Percentiles rank a stretch among this genome's conserved stretches.
Evolutionary conservation across 2,797 vertebrate genomes (phyloP).

Genomic region (Spheniscus humboldti): DNA sequence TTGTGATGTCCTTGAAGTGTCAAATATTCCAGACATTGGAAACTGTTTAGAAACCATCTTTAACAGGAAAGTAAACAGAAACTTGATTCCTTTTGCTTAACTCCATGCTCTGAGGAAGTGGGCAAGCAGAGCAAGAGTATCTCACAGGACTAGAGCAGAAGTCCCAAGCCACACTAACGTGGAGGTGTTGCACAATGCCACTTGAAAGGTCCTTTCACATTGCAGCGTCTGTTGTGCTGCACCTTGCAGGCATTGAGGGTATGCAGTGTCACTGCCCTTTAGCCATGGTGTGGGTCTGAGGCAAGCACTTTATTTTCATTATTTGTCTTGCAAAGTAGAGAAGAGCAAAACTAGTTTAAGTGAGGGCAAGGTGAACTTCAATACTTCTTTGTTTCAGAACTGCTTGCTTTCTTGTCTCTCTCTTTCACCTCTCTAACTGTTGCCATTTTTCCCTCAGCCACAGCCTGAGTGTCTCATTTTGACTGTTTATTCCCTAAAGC

Average conservation of each 20-base stretch:
- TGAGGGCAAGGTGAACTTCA: background rate
- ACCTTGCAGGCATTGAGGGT: no score
- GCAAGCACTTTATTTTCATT: background rate
- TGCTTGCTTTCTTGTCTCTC: background rate
- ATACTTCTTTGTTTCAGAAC: background rate
- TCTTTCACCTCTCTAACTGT: background rate
- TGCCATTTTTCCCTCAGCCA: background rate
- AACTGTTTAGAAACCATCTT: background rate
- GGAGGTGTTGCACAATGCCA: accelerated
- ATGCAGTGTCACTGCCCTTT: background rate
- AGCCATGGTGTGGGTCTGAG: background rate
- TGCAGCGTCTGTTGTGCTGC: accelerated
- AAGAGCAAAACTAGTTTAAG: background rate
- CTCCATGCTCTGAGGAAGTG: background rate
- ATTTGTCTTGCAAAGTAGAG: background rate
- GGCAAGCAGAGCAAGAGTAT: background rate
- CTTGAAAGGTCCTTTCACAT: accelerated
- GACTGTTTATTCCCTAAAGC: background rate
- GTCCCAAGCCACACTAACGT: accelerated
- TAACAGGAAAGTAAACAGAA: background rate
- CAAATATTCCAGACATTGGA: background rate
- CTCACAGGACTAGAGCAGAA: background rate
- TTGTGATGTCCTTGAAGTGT: background rate
- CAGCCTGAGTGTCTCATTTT: background rate
- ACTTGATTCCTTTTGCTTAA: background rate